Base-by-base conservation (phyloP, 92 coral and sea anemone genomes). In the Epizoanthus scotinus region DNA sequence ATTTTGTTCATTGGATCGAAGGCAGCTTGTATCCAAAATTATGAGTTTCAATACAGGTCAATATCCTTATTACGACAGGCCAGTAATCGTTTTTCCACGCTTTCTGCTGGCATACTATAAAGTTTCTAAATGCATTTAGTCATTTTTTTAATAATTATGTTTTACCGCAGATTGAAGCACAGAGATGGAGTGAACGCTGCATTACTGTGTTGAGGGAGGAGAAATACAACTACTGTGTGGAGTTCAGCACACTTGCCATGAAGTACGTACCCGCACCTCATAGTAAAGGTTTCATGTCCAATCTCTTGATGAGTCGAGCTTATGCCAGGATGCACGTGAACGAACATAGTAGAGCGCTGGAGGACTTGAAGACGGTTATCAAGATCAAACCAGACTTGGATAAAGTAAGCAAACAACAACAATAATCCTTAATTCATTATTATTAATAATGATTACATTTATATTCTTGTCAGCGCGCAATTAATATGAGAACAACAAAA, bases 211-310 rank as follows among this genome's bases (percentile, higher is more conserved):
- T 75, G 67, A 31, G 38, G 55, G 81, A 75, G 67, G 44, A 75
- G 25, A 31, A 56, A 13, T 75, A n/a, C 58, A 57, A 22, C 13
- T 38, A 22, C 36, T 58, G 81, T 10, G 81, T 57, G 26, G 81
- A 75, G 54, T 75, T 75, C 54, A 59, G 34, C 17, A 75, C 81
- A 2, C 81, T 75, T 24, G 81, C 81, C 67, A 58, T 75, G 42
- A 40, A 75, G 40, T 75, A 75, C 27, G 81, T 75, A 15, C 81
- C 81, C 42, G 81, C 81, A 1, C 3, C 67, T 24, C 50, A 58
- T 42, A 20, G 61, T 54, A 59, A 59, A 6, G 63, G 67, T 15
- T 59, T 75, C 25, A 49, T 59, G 34, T 63, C 81, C n/a, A 21
- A 59, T 12, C 42, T 75, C 67, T 59, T 75, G 27, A 75, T 75